Evolutionary conservation across 2,797 vertebrate genomes (phyloP).

Genomic region (Nasua narica): DNA sequence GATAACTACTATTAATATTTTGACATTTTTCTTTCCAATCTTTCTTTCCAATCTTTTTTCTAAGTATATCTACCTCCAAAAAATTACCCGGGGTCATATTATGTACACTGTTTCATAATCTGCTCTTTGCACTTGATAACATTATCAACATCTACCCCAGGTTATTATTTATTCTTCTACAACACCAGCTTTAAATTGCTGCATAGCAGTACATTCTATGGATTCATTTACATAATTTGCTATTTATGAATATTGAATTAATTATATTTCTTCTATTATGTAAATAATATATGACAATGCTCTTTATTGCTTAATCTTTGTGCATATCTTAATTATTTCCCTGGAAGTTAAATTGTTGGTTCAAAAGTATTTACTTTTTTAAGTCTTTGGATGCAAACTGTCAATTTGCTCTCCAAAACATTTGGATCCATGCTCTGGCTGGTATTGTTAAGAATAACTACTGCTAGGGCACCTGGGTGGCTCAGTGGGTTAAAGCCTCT

Average conservation of each 20-base stretch:
- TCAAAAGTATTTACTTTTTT: slow-evolving; percentile 3
- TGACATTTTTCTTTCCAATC: neutral
- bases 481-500: too few relatives aligned
- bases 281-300: neutral
- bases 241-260: neutral
- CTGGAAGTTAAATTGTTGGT: neutral
- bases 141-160: neutral
- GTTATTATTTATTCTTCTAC: neutral
- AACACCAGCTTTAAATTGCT: neutral
- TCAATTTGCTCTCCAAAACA: neutral
- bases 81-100: neutral
- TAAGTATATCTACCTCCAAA: neutral
- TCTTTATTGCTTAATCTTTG: neutral
- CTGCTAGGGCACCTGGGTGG: too few relatives aligned
- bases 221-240: neutral
- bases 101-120: neutral
- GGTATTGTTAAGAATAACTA: neutral
- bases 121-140: neutral
- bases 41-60: neutral
- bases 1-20: neutral
- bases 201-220: neutral
- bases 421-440: neutral
- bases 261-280: neutral
- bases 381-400: neutral
- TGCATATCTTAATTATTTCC: neutral